phyloP scores from a whole-genome alignment of 2,888 invertebrate genomes.

The Fissipunctia ypsillon region DNA sequence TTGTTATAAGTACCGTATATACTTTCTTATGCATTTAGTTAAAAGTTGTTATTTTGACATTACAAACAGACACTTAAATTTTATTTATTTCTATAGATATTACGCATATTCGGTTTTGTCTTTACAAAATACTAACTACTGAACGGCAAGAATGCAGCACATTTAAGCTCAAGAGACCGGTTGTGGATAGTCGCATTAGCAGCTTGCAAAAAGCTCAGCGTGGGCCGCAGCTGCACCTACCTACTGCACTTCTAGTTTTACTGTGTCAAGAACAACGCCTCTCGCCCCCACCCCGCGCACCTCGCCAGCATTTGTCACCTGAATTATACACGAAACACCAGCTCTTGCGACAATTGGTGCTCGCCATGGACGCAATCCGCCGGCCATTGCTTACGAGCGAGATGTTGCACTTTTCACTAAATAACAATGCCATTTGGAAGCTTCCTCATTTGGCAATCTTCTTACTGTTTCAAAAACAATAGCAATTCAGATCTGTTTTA shows the following conservation, averaged over 20 bases:
- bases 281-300: slow-evolving; percentile 82
- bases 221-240: slow-evolving; percentile 89
- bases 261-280: slow-evolving; percentile 91
- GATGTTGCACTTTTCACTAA: slow-evolving; percentile 71
- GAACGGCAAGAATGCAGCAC: slow-evolving; percentile 66
- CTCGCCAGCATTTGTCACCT: slow-evolving; percentile 75
- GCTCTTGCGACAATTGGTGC: slow-evolving; percentile 75
- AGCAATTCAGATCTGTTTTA: slow-evolving; percentile 34
- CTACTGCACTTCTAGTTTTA: slow-evolving; percentile 91
- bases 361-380: slow-evolving; percentile 71
- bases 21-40: too few relatives aligned
- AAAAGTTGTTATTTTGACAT: too few relatives aligned
- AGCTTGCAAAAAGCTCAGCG: slow-evolving; percentile 87
- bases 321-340: slow-evolving; percentile 74
- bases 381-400: slow-evolving; percentile 65
- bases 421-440: slow-evolving; percentile 69
- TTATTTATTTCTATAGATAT: too few relatives aligned
- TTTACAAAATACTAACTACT: slow-evolving; percentile 54
- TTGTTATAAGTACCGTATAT: too few relatives aligned
- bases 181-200: slow-evolving; percentile 76
- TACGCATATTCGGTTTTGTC: slow-evolving; percentile 31
- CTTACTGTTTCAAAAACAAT: slow-evolving; percentile 68
- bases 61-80: too few relatives aligned
- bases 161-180: slow-evolving; percentile 72
- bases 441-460: slow-evolving; percentile 73